These are phyloP conservation scores for Hyperopisus bebe DNA, from an alignment of 2,113 vertebrate species.

Conservation along the genomic window DNA sequence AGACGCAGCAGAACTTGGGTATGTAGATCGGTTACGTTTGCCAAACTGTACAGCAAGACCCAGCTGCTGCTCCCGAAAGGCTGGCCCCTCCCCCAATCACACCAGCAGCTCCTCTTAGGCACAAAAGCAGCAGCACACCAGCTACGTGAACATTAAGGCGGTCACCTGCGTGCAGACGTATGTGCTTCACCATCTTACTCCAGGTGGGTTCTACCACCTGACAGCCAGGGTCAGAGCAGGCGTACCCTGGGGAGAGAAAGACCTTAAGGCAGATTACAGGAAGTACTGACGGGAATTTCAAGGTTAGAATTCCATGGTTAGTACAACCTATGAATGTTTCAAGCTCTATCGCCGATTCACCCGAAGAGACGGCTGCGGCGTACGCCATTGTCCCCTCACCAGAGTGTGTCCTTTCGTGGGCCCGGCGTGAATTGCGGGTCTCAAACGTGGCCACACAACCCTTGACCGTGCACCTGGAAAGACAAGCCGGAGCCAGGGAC, in stretches of 20 bases:
- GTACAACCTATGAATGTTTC: neutral
- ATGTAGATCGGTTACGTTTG: neutral
- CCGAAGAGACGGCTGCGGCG: neutral
- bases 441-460: slow-evolving; percentile 52
- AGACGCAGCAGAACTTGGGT: neutral
- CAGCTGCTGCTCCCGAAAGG: neutral
- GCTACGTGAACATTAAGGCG: neutral
- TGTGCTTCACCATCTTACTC: slow-evolving; percentile 55
- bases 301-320: neutral
- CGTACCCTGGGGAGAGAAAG: slow-evolving; percentile 51
- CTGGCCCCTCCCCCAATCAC: neutral
- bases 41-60: neutral
- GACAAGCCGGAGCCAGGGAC: neutral
- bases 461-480: slow-evolving; percentile 51
- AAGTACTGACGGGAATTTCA: neutral
- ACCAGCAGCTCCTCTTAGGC: neutral
- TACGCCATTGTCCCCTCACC: slow-evolving; percentile 42
- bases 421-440: slow-evolving; percentile 46
- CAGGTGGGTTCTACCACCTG: slow-evolving; percentile 51
- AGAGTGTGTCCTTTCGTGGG: slow-evolving; percentile 62
- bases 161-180: slow-evolving; percentile 54
- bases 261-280: neutral
- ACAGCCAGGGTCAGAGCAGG: slow-evolving; percentile 51
- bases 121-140: neutral
- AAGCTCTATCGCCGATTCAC: no score